Evolutionary conservation across 2,888 invertebrate species (phyloP), one percentile per base, ranked within the genome.

Genomic region (Melanargia galathea): DNA sequence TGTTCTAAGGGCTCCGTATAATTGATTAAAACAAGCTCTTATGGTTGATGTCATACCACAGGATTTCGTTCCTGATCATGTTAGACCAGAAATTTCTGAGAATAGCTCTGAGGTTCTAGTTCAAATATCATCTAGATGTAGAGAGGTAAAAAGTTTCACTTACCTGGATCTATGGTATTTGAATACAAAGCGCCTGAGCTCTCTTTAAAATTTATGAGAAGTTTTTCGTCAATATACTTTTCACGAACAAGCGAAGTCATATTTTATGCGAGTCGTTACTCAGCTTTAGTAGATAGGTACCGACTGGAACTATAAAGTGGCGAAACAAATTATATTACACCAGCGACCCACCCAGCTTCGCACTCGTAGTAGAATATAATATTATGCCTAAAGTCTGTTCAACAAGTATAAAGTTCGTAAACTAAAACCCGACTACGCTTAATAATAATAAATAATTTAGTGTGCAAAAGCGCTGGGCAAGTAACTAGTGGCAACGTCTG

Each of bases 151-250:
- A 54, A 48, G 48, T 55, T 26, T 45, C 33, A 18, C 30, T 45
- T 46, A 54, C 54, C 60, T 35, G 24, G 24, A 24, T 35, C 33
- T 16, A 58, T 45, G 20, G 13, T 13, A 38, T 55, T 62, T 40
- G 38, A 30, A 62, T 54, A 62, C 57, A 52, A 56, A 49, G 33
- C 43, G 26, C 40, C 49, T 49, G 8, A 62, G 49, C 56, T 55
- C 55, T 56, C 48, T 62, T 56, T 20, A 56, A 40, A 62, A 56
- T 56, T 51, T 49, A 49, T 62, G 20, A 55, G 57, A 46, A 48
- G 55, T 49, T 56, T 49, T 20, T 26, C 13, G 52, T 33, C 56
- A 20, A 43, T 33, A 62, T 43, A 61, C 55, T 46, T 51, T 51
- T 57, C 49, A 33, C 30, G 56, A 56, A 30, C 35, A 30, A 49